Evolutionary conservation across 2,888 invertebrate species (phyloP).

Genomic region (Dioctria linearis): DNA sequence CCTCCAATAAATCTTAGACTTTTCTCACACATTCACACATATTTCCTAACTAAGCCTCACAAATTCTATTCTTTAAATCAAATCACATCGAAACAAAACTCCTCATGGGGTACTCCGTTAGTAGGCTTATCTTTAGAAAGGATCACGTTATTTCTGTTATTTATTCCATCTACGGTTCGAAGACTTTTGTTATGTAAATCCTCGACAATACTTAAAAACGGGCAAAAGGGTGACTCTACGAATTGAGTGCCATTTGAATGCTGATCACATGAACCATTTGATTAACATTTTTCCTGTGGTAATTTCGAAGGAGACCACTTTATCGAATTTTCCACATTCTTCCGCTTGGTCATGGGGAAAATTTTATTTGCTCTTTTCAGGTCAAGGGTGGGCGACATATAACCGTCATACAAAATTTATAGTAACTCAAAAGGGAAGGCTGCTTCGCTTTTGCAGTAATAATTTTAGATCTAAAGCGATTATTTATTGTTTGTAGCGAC

Average conservation of each 20-base stretch:
- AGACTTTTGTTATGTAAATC: conserved; percentile 57
- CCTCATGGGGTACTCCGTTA: background rate
- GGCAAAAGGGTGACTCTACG: conserved; percentile 52
- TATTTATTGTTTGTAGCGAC: too few relatives aligned
- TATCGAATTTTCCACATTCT: conserved; percentile 28
- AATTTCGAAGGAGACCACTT: conserved; percentile 18
- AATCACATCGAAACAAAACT: conserved; percentile 51
- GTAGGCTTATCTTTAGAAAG: background rate
- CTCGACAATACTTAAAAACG: conserved; percentile 55
- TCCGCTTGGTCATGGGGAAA: background rate
- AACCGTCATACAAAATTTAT: background rate
- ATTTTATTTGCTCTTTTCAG: conserved; percentile 29
- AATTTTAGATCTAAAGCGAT: too few relatives aligned
- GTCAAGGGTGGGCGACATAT: conserved; percentile 29
- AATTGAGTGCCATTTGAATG: conserved; percentile 55
- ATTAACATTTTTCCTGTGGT: conserved; percentile 56
- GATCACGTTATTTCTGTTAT: conserved; percentile 5
- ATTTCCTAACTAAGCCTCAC: conserved; percentile 48
- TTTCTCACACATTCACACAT: too few relatives aligned
- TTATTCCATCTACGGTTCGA: conserved; percentile 30
- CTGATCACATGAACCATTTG: conserved; percentile 57
- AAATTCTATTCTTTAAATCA: conserved; percentile 54
- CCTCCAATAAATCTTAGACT: too few relatives aligned
- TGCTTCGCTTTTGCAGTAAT: too few relatives aligned
- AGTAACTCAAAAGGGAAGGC: too few relatives aligned